phyloP scores from a whole-genome alignment of 2,113 vertebrate species.

The Bagarius yarrelli region DNA sequence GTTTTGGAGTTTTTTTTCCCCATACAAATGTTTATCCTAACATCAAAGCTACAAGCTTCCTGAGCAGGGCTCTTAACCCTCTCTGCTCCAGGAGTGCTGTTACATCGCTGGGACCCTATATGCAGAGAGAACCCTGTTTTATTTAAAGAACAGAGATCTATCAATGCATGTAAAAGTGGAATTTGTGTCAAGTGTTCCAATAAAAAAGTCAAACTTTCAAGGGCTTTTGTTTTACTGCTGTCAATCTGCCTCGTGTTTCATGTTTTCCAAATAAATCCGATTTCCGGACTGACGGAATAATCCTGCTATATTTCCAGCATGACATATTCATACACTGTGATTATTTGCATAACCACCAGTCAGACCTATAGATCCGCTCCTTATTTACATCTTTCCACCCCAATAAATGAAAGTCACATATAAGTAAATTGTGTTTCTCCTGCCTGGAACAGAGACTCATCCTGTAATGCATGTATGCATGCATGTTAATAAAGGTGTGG shows the following conservation, averaged over 20 bases:
- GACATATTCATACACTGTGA: conserved; percentile 20
- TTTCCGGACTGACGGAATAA: background rate
- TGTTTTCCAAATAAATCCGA: background rate
- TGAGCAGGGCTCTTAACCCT: too few species aligned
- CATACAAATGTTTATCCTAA: too few species aligned
- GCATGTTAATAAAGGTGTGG: conserved; percentile 56
- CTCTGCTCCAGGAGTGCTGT: too few species aligned
- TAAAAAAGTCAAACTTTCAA: too few species aligned
- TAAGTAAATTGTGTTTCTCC: conserved; percentile 40
- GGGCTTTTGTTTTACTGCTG: background rate
- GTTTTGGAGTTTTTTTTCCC: too few species aligned
- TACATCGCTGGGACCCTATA: too few species aligned
- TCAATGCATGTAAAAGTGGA: too few species aligned
- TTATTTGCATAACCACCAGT: conserved; percentile 27
- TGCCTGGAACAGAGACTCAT: conserved; percentile 36
- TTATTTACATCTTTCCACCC: conserved; percentile 27
- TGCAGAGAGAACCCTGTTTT: too few species aligned
- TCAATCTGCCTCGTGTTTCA: background rate
- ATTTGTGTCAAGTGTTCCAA: too few species aligned
- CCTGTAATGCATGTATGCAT: conserved; percentile 33
- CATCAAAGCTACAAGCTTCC: too few species aligned
- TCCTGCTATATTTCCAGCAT: background rate
- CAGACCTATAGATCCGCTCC: conserved; percentile 24
- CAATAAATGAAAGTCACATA: conserved; percentile 34
- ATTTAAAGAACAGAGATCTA: too few species aligned